Evolutionary conservation across 2,797 vertebrate genomes (phyloP), one percentile per base, ranked within the genome.

Genomic region (Argentina silus): DNA sequence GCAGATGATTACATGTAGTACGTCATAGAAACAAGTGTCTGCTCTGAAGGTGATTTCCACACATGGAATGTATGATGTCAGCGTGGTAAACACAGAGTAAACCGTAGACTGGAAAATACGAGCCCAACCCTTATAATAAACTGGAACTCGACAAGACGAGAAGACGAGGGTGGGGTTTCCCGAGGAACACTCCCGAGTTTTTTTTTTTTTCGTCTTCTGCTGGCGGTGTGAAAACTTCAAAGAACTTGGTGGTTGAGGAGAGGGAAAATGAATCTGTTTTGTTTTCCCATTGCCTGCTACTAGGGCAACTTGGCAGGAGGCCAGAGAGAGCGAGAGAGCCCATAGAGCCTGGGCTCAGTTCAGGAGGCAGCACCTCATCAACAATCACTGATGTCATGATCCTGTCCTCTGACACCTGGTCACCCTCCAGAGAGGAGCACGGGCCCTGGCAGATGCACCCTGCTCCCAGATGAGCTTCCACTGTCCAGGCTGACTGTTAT

Each of bases 21-120:
- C 65, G 74, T 70, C 76, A 6, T 42, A 63, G 12, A 14, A 7
- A 10, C 43, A 43, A 44, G 7, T 67, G 60, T 83, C 87, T 87
- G 83, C 84, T 51, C 78, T 67, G 85, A 85, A 87, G 86, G 83
- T 92, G 91, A 90, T 87, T 87, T 88, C 79, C 72, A 55, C 88
- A 42, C 85, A 85, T 71, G 90, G 90, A 92, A 92, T 92, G 89
- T 59, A 89, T 88, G 90, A 91, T 83, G 84, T 92, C 88, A 92
- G 76, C 45, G 81, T 81, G 79, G 75, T 81, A 84, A 83, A 83
- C 21, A 64, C 78, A 83, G 86, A 77, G 70, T 78, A 86, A 90
- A 80, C 85, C 86, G 73, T 75, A 70, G 81, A 53, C 88, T 89
- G 86, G 85, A 90, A 91, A 92, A 86, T 79, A 85, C 80, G 67